A percentile compares a stretch with the other conserved stretches of the same genome.
Conservation (phyloP, 2,888 invertebrate genomes). For the Hymenopus coronatus region DNA sequence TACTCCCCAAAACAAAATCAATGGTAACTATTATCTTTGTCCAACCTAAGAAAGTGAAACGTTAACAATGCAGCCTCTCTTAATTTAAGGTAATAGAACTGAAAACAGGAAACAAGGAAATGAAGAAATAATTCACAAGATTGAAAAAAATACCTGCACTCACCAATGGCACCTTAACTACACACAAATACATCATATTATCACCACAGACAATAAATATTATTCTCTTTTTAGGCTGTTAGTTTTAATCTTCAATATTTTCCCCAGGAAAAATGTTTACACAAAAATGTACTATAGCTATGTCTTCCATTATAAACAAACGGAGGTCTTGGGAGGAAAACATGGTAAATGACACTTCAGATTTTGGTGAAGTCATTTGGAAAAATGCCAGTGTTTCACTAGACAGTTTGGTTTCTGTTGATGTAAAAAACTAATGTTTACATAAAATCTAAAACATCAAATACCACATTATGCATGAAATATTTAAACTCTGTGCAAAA, state of each 20-base stretch:
- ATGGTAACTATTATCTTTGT: neutral
- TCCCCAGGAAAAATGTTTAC: neutral
- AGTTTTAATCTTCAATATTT: neutral
- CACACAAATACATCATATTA: neutral
- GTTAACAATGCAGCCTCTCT: neutral
- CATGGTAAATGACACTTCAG: too few relatives aligned
- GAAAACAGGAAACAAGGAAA: neutral
- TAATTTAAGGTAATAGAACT: neutral
- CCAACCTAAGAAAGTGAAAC: neutral
- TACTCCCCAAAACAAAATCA: too few relatives aligned
- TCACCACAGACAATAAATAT: neutral
- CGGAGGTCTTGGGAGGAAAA: too few relatives aligned
- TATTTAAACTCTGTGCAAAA: too few relatives aligned
- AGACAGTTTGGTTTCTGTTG: too few relatives aligned
- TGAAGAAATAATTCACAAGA: neutral
- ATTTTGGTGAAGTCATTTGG: too few relatives aligned
- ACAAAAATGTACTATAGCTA: neutral
- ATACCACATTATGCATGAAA: too few relatives aligned
- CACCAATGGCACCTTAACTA: neutral
- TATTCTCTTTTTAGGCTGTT: neutral
- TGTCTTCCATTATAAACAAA: neutral
- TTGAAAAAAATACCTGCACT: neutral
- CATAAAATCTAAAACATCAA: too few relatives aligned
- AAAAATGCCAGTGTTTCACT: too few relatives aligned
- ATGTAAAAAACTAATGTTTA: too few relatives aligned